phyloP scores from a whole-genome alignment of 1,140 invertebrate genomes.

The Drosophila micromelanica region DNA sequence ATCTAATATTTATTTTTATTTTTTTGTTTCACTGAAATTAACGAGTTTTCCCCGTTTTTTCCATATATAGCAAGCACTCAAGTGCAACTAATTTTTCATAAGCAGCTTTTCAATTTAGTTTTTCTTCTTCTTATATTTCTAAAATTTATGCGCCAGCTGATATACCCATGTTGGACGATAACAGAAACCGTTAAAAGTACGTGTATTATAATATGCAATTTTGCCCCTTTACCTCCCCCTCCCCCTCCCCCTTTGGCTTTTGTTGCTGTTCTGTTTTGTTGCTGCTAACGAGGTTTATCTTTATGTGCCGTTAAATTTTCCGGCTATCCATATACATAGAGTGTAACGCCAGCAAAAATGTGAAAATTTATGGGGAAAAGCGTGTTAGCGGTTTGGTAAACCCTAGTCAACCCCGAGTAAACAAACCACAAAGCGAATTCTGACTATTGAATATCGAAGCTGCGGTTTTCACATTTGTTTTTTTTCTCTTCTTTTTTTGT shows the following conservation, averaged over 20 bases:
- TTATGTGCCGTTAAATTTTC: slow-evolving; percentile 57
- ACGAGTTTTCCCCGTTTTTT: too few relatives aligned
- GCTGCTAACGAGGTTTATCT: slow-evolving; percentile 53
- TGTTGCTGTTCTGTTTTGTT: slow-evolving; percentile 12
- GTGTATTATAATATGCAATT: slow-evolving; percentile 16
- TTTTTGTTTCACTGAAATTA: too few relatives aligned
- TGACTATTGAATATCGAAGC: slow-evolving; percentile 72
- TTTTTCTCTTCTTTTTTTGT: neutral
- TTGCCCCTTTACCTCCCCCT: neutral
- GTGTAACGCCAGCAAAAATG: slow-evolving; percentile 12
- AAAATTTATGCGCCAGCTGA: slow-evolving; percentile 44
- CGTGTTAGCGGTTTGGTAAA: slow-evolving; percentile 22
- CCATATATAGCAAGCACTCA: slow-evolving; percentile 8
- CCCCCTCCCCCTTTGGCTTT: neutral
- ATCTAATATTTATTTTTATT: too few relatives aligned
- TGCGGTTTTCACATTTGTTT: slow-evolving; percentile 41
- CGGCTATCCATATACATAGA: slow-evolving; percentile 26
- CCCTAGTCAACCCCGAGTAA: slow-evolving; percentile 6
- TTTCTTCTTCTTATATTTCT: slow-evolving; percentile 38
- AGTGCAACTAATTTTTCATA: slow-evolving; percentile 34
- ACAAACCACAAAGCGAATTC: slow-evolving; percentile 52
- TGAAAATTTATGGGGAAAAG: slow-evolving; percentile 36
- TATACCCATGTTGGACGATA: slow-evolving; percentile 29
- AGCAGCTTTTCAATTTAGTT: slow-evolving; percentile 1
- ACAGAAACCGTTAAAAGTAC: slow-evolving; percentile 27